Conservation (phyloP, 2,113 vertebrate species). For the Rhipidura dahli region DNA sequence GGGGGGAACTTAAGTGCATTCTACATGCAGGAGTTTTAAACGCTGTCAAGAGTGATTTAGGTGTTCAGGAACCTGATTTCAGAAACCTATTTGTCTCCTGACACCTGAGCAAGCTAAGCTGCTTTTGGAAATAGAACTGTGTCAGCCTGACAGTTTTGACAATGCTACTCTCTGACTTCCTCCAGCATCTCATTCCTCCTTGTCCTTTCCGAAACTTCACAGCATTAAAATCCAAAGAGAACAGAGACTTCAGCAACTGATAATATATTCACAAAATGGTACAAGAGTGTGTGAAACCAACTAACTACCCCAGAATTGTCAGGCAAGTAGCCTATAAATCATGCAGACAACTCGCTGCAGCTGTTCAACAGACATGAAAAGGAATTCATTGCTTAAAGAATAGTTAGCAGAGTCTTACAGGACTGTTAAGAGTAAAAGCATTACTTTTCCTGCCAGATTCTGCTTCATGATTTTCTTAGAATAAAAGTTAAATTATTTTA, state of each 20-base stretch:
- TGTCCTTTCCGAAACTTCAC: background rate
- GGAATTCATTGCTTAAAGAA: slow-evolving; percentile 28
- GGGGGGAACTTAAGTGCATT: background rate
- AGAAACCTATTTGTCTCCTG: background rate
- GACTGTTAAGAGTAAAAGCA: background rate
- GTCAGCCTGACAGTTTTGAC: background rate
- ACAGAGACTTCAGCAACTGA: slow-evolving; percentile 24
- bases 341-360: background rate
- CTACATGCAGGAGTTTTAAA: slow-evolving; percentile 2
- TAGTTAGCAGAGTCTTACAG: slow-evolving; percentile 4
- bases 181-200: background rate
- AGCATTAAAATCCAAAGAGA: background rate
- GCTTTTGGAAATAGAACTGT: background rate
- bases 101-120: background rate
- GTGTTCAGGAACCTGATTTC: background rate
- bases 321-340: slow-evolving; percentile 56
- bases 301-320: slow-evolving; percentile 1
- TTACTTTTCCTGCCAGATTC: slow-evolving; percentile 45
- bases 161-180: background rate
- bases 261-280: slow-evolving; percentile 46
- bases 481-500: background rate
- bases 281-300: background rate
- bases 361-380: slow-evolving; percentile 37
- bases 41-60: background rate
- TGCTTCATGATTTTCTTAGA: slow-evolving; percentile 39